These are phyloP conservation scores for Poecile atricapillus DNA, from an alignment of 2,113 vertebrate genomes.

Conservation along the genomic window DNA sequence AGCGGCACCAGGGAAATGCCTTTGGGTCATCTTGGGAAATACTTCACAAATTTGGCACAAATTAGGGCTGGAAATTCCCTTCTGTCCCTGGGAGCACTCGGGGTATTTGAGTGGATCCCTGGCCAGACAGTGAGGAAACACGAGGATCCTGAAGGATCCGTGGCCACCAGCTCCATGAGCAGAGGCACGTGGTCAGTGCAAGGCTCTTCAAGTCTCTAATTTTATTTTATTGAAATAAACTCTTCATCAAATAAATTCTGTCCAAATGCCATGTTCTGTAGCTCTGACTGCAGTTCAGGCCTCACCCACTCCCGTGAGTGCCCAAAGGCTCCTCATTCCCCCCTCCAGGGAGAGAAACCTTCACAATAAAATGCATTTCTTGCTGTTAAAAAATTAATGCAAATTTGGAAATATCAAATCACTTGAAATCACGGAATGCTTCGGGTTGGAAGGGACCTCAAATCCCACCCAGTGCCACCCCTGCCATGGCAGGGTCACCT, in stretches of 20 bases:
- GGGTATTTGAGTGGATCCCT: not conserved
- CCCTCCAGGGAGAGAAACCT: not conserved
- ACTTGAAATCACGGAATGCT: not conserved
- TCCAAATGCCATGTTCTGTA: not conserved
- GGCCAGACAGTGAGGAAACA: not conserved
- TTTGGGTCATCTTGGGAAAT: not conserved
- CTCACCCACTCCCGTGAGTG: not conserved
- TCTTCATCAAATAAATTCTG: not conserved
- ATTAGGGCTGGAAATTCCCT: not conserved
- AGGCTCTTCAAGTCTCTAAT: not conserved
- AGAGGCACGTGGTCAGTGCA: not conserved
- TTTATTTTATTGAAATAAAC: not conserved
- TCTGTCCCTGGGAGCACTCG: not conserved
- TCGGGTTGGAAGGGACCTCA: not conserved
- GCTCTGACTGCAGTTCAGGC: not conserved
- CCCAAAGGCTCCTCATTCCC: not conserved
- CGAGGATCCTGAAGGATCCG: rapidly evolving
- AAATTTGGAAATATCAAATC: not conserved
- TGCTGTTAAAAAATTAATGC: not conserved
- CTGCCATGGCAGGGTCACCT: not conserved
- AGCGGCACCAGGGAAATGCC: not conserved
- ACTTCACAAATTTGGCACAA: not conserved
- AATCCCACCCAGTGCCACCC: rapidly evolving
- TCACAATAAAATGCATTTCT: not conserved
- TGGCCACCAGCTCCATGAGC: not conserved